Base-by-base conservation (phyloP, 2,113 vertebrate genomes). In the Xyrauchen texanus region DNA sequence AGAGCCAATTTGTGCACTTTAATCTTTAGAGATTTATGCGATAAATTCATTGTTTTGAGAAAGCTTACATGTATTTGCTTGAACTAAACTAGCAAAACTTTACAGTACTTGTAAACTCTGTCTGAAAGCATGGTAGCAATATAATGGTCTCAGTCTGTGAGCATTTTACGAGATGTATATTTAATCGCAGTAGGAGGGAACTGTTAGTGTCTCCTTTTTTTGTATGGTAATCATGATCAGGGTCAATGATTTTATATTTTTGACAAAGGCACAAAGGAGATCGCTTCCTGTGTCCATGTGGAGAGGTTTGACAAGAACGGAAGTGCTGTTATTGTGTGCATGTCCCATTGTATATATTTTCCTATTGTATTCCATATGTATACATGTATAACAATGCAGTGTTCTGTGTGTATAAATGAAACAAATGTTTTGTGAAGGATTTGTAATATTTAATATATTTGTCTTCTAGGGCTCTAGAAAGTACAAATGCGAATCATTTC, bases 391-490 rank as follows among this genome's bases (percentile, higher is more conserved):
- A 85, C 88, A 88, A 81, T 77, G 87, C 84, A 72, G 87, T 88
- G 85, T 81, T 83, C 90, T 86, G 89, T 87, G 90, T 86, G 89
- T 86, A 90, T 91, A 93, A 70, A 92, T 89, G 85, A 91, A 89
- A 88, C 88, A 88, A 80, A 88, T 89, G 89, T 91, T 92, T 92
- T 87, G 88, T 85, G 89, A 91, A 91, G 91, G 91, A 93, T 90
- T 92, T 93, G 89, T 84, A 92, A 92, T 88, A 90, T 92, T 91
- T 92, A 93, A 92, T 92, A 93, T 93, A 91, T 91, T 91, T 91
- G 88, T 91, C 90, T 92, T 90, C 91, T 92, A 88, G 90, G 87
- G 90, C 88, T 90, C 87, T 90, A 89, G 87, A 86, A 84, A 47
- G 87, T 90, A 88, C 88, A 84, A 83, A 86, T 10, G 81, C 88